phyloP scores from a whole-genome alignment of 1,140 invertebrate species.

The Eriocheir sinensis region DNA sequence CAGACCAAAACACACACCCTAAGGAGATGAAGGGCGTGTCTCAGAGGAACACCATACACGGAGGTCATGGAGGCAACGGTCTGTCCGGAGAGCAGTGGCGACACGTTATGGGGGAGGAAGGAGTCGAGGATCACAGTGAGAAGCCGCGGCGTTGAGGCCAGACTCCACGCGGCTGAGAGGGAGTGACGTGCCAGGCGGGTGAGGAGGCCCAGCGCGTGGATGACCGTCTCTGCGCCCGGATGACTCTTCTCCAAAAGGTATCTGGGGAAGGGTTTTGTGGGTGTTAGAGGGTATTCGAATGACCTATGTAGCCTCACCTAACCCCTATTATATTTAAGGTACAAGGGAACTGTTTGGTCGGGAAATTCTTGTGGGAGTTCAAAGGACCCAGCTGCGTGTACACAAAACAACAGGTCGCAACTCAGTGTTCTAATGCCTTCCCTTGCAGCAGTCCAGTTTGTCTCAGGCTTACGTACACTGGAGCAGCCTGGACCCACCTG shows the following conservation, averaged over 20 bases:
- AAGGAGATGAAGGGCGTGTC: slow-evolving; percentile 68
- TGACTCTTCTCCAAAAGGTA: slow-evolving; percentile 72
- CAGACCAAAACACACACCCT: slow-evolving; percentile 55
- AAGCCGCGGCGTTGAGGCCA: slow-evolving; percentile 59
- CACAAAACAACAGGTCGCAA: too few species aligned
- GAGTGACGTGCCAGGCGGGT: slow-evolving; percentile 74
- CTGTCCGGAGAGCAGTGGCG: slow-evolving; percentile 67
- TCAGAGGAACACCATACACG: slow-evolving; percentile 76
- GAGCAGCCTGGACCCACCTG: slow-evolving; percentile 65
- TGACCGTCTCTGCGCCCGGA: slow-evolving; percentile 70
- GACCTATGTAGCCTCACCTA: too few species aligned
- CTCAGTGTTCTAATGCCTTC: too few species aligned
- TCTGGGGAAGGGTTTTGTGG: slow-evolving; percentile 46
- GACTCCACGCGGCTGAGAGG: slow-evolving; percentile 73
- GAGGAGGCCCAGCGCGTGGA: slow-evolving; percentile 67
- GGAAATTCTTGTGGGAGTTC: too few species aligned
- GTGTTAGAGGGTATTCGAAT: too few species aligned
- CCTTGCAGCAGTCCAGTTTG: too few species aligned
- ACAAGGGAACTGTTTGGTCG: too few species aligned
- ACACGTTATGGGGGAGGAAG: slow-evolving; percentile 76
- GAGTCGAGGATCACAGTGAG: slow-evolving; percentile 56
- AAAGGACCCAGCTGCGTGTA: too few species aligned
- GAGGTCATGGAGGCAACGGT: slow-evolving; percentile 68
- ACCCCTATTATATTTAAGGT: too few species aligned
- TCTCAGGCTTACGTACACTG: too few species aligned